Evolutionary conservation across 2,888 invertebrate genomes (phyloP).

Genomic region (Nasonovia ribisnigri): DNA sequence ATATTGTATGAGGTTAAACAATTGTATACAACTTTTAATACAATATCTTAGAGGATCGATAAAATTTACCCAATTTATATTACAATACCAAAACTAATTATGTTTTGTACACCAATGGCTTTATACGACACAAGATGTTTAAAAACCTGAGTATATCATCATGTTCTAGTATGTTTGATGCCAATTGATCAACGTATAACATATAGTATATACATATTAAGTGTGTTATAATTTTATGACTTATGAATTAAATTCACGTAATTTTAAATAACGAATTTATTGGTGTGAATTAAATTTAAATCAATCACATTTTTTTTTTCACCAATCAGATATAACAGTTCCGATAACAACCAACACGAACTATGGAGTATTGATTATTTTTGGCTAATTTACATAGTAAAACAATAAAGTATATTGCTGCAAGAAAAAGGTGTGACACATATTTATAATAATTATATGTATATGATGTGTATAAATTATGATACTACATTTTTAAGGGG

Average conservation of each 20-base stretch:
- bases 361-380: not conserved
- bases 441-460: not conserved
- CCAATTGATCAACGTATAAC: no score
- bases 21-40: not conserved
- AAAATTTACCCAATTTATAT: not conserved
- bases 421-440: not conserved
- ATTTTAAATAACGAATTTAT: not conserved
- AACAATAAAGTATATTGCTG: not conserved
- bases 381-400: not conserved
- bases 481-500: not conserved
- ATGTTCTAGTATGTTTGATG: not conserved
- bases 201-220: no score
- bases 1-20: not conserved
- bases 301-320: not conserved
- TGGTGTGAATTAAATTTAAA: not conserved
- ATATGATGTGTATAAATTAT: not conserved
- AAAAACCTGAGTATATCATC: not conserved
- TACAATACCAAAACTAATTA: not conserved
- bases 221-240: not conserved
- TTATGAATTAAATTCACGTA: not conserved
- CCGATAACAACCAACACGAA: not conserved
- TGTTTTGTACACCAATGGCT: not conserved
- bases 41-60: not conserved
- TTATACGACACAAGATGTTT: not conserved
- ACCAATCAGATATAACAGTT: not conserved